Conservation (phyloP, 2,113 vertebrate genomes). For the Urocolius indicus region DNA sequence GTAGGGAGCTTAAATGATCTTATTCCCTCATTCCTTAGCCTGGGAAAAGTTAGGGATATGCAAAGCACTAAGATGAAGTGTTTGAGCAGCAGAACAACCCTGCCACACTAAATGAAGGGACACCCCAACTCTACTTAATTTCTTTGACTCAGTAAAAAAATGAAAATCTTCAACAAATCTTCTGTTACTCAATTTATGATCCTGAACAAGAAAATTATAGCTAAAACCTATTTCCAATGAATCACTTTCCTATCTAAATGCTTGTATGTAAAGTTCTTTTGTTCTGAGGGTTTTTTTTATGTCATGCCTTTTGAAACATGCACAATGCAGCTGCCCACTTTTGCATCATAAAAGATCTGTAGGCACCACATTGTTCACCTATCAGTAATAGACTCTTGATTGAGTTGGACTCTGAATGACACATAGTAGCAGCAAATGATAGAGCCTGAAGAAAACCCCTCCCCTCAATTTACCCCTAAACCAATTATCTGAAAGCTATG, state of each 20-base stretch:
- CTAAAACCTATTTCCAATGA: constrained; percentile 1
- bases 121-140: not conserved
- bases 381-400: constrained; percentile 58
- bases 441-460: constrained; percentile 32
- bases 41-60: not conserved
- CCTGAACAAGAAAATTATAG: constrained; percentile 27
- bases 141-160: not conserved
- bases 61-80: not conserved
- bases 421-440: constrained; percentile 32
- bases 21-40: not conserved
- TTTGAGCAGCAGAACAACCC: not conserved
- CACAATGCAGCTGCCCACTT: constrained; percentile 41
- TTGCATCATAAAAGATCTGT: constrained; percentile 61
- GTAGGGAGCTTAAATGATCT: not conserved
- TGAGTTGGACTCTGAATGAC: constrained; percentile 39
- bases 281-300: not conserved
- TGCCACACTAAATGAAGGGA: not conserved
- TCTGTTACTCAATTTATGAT: not conserved
- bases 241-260: not conserved
- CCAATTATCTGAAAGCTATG: constrained; percentile 35
- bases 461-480: constrained; percentile 35
- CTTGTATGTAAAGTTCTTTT: not conserved
- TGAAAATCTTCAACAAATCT: not conserved
- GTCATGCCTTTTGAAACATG: constrained; percentile 46
- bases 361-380: constrained; percentile 58